These are phyloP conservation scores for Pristionchus mayeri DNA, from an alignment of 2,888 invertebrate species.

Conservation along the genomic window DNA sequence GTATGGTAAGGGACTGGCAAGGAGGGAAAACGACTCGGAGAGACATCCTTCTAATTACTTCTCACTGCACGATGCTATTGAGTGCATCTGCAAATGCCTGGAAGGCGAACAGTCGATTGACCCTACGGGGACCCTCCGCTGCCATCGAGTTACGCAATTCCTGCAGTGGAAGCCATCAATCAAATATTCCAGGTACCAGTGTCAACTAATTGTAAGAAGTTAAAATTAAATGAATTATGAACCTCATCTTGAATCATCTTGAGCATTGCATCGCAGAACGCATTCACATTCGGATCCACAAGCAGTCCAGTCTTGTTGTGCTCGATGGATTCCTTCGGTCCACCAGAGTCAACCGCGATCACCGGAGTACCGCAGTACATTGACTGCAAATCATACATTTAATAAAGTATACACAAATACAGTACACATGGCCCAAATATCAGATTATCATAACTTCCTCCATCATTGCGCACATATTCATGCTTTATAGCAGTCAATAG, in stretches of 20 bases:
- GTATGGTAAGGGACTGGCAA: neutral
- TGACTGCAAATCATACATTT: conserved; percentile 79
- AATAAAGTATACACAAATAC: neutral
- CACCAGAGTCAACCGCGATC: conserved; percentile 94
- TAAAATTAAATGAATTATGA: neutral
- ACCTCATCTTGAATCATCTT: conserved; percentile 38
- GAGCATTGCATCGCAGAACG: conserved; percentile 39
- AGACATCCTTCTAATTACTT: neutral
- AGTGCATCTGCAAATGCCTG: conserved; percentile 59
- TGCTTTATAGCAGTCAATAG: too few relatives aligned
- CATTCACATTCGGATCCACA: conserved; percentile 54
- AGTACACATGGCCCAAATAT: too few relatives aligned
- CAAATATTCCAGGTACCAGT: neutral
- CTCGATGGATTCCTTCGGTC: conserved; percentile 91
- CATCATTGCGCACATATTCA: too few relatives aligned
- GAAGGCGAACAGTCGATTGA: conserved; percentile 65
- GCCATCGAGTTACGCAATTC: conserved; percentile 6
- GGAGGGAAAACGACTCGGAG: neutral
- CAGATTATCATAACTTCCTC: too few relatives aligned
- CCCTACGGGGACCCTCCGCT: conserved; percentile 60
- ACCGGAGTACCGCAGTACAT: conserved; percentile 95
- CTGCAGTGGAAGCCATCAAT: neutral
- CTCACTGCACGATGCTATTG: conserved; percentile 34
- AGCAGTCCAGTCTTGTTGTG: conserved; percentile 78
- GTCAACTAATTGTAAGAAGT: neutral